Conservation (phyloP, 2,797 vertebrate genomes). For the Pipistrellus pipistrellus region DNA sequence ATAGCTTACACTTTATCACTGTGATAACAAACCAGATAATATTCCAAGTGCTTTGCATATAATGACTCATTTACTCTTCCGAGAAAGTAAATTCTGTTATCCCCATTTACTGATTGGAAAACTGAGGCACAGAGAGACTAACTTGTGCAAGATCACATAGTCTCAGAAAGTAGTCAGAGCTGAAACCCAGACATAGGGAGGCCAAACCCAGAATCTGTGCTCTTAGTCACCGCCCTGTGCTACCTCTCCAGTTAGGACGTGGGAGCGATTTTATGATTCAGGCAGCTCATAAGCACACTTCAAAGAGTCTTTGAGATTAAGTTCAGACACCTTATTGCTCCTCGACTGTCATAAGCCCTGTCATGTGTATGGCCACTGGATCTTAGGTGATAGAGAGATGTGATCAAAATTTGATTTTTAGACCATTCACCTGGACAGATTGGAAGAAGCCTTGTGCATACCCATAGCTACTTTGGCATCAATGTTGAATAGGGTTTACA, state of each 20-base stretch:
- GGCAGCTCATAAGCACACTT: background rate
- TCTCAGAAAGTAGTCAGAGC: background rate
- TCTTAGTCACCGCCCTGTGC: background rate
- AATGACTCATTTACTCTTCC: slow-evolving; percentile 39
- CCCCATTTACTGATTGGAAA: background rate
- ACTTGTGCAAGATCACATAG: background rate
- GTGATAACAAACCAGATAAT: background rate
- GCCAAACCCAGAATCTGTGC: background rate
- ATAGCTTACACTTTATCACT: background rate
- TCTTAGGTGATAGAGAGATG: background rate
- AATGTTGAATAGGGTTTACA: background rate
- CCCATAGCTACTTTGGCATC: background rate
- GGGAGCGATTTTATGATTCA: background rate
- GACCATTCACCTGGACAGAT: background rate
- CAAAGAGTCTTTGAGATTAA: slow-evolving; percentile 28
- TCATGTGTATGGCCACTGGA: background rate
- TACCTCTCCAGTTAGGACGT: background rate
- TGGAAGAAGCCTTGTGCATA: background rate
- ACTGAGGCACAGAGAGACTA: background rate
- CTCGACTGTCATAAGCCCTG: background rate
- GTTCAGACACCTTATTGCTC: background rate
- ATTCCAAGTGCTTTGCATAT: slow-evolving; percentile 16
- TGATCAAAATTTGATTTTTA: slow-evolving; percentile 30
- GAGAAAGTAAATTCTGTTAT: background rate
- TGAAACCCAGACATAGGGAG: background rate